Evolutionary conservation across 2,888 invertebrate species (phyloP).

Genomic region (Platycheirus rosarum): DNA sequence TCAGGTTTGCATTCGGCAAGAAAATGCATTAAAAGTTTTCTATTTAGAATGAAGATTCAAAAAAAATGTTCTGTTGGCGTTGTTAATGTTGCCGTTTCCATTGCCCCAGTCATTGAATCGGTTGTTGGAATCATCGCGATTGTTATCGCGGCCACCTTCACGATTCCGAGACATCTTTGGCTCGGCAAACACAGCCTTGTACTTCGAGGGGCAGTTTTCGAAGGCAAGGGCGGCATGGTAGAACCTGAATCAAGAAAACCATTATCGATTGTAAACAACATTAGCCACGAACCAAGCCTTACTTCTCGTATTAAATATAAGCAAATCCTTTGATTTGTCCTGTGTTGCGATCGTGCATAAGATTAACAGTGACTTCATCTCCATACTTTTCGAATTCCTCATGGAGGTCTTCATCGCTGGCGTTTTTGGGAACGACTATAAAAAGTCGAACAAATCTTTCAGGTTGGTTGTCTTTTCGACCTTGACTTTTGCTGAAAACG

Average conservation of each 20-base stretch:
- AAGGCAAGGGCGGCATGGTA: slow-evolving; percentile 93
- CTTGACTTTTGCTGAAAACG: too few relatives aligned
- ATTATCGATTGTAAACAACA: too few relatives aligned
- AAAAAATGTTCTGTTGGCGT: slow-evolving; percentile 67
- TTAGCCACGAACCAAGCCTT: neutral
- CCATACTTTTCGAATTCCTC: slow-evolving; percentile 93
- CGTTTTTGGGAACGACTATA: slow-evolving; percentile 90
- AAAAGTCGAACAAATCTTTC: slow-evolving; percentile 91
- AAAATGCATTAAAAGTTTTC: too few relatives aligned
- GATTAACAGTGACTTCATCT: slow-evolving; percentile 86
- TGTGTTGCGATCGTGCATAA: slow-evolving; percentile 90
- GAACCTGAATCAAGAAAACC: slow-evolving; percentile 83
- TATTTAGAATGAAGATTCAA: too few relatives aligned
- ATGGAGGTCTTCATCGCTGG: slow-evolving; percentile 89
- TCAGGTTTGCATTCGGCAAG: too few relatives aligned
- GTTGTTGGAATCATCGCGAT: slow-evolving; percentile 27
- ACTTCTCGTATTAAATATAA: slow-evolving; percentile 89
- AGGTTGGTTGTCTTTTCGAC: slow-evolving; percentile 88
- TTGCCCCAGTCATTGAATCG: slow-evolving; percentile 67
- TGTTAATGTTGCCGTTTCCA: slow-evolving; percentile 38
- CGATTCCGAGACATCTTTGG: slow-evolving; percentile 85
- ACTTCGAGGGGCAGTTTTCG: slow-evolving; percentile 92
- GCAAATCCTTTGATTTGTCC: slow-evolving; percentile 94
- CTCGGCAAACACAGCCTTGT: slow-evolving; percentile 94
- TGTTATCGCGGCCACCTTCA: slow-evolving; percentile 78